Evolutionary conservation across 2,113 vertebrate species (phyloP).

Genomic region (Anguilla japonica): DNA sequence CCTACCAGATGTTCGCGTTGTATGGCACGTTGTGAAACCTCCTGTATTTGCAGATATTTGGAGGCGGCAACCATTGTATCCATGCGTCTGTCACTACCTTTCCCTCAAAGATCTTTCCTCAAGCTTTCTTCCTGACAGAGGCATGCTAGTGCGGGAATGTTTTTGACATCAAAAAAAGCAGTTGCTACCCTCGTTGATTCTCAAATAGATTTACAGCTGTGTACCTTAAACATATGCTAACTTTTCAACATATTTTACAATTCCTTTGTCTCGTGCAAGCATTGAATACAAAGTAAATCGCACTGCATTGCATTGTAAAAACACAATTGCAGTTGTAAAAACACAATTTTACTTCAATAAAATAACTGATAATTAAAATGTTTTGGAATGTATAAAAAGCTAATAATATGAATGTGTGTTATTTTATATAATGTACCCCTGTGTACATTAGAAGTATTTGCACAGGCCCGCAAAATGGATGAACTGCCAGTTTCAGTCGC

Average conservation of each 20-base stretch:
- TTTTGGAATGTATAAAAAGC: background rate
- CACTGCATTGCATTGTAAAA: slow-evolving; percentile 3
- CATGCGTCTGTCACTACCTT: background rate
- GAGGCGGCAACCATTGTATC: background rate
- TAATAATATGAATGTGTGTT: background rate
- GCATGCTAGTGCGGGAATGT: background rate
- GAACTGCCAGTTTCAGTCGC: background rate
- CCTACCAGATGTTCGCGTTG: background rate
- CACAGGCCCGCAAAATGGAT: background rate
- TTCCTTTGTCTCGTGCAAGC: slow-evolving; percentile 23
- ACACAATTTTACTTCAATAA: background rate
- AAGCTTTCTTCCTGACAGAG: background rate
- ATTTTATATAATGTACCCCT: background rate
- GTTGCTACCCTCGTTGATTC: background rate
- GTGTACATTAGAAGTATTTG: background rate
- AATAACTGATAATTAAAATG: background rate
- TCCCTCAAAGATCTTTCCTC: background rate
- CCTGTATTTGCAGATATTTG: background rate
- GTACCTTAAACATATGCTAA: slow-evolving; percentile 15
- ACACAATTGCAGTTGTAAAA: slow-evolving; percentile 13
- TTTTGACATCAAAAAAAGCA: background rate
- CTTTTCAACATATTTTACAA: slow-evolving; percentile 34
- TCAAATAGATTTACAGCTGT: slow-evolving; percentile 11
- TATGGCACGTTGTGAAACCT: background rate
- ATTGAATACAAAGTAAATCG: slow-evolving; percentile 10